These are phyloP conservation scores for Esox niger DNA, from an alignment of 2,113 vertebrate species.

Conservation along the genomic window DNA sequence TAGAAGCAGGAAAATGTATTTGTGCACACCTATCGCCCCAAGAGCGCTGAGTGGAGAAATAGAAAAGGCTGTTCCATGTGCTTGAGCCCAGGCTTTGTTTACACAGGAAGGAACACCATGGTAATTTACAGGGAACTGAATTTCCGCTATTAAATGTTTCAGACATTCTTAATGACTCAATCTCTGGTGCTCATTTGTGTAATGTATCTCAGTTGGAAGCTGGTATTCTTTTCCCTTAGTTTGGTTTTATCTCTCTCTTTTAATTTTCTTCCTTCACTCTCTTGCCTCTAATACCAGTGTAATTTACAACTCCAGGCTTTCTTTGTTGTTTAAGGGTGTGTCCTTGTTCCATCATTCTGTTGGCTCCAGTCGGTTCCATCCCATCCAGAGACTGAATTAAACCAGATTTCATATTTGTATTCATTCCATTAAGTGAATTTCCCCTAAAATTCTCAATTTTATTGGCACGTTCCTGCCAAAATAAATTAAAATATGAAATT, in stretches of 20 bases:
- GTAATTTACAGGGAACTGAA: slow-evolving; percentile 43
- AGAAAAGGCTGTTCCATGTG: slow-evolving; percentile 9
- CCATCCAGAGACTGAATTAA: slow-evolving; percentile 26
- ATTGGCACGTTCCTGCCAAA: not conserved
- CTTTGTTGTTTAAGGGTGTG: slow-evolving; percentile 35
- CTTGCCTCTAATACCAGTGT: slow-evolving; percentile 11
- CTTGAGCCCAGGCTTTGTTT: slow-evolving; percentile 16
- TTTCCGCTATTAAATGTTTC: slow-evolving; percentile 32
- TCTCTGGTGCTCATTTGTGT: not conserved
- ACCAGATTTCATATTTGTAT: slow-evolving; percentile 35
- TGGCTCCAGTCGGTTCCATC: slow-evolving; percentile 35
- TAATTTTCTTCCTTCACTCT: no score
- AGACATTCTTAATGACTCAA: slow-evolving; percentile 32
- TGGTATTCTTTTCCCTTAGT: no score
- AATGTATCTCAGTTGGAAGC: no score
- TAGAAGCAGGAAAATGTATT: not conserved
- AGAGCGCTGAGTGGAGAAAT: slow-evolving; percentile 18
- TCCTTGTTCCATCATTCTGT: slow-evolving; percentile 36
- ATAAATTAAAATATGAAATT: not conserved
- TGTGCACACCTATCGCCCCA: not conserved
- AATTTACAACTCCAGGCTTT: not conserved
- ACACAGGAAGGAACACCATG: slow-evolving; percentile 42
- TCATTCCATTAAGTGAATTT: slow-evolving; percentile 22
- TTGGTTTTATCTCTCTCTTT: slow-evolving; percentile 4
- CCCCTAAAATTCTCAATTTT: no score